Conservation (phyloP, 2,797 vertebrate genomes). For the Bradypodion ventrale region DNA sequence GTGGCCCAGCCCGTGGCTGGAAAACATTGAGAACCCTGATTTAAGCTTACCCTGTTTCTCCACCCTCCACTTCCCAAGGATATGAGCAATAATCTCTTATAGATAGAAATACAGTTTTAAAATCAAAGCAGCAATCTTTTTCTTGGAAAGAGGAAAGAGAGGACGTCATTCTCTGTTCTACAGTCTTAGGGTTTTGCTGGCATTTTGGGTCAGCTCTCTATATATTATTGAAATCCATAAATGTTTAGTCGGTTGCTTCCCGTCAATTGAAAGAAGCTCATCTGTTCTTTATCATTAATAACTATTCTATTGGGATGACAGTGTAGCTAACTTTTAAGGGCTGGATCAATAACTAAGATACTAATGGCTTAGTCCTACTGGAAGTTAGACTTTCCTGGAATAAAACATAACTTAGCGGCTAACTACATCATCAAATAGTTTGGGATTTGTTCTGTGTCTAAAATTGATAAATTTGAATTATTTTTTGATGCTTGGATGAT, state of each 20-base stretch:
- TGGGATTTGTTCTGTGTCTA: too few relatives aligned
- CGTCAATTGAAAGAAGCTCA: background rate
- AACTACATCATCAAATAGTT: too few relatives aligned
- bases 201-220: background rate
- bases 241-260: background rate
- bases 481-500: too few relatives aligned
- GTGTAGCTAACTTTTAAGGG: background rate
- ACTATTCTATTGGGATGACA: background rate
- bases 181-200: background rate
- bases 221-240: background rate
- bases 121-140: background rate
- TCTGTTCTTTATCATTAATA: background rate
- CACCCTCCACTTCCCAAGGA: background rate
- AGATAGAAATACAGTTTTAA: conserved; percentile 17
- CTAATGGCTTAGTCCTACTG: background rate
- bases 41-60: background rate
- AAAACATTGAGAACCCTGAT: too few relatives aligned
- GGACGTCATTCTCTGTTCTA: background rate
- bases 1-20: too few relatives aligned
- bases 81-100: conserved; percentile 12
- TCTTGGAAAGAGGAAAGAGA: background rate
- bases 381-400: too few relatives aligned
- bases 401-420: background rate
- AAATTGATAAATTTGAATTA: too few relatives aligned
- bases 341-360: background rate